phyloP scores from a whole-genome alignment of 2,888 invertebrate genomes.

The Galerucella nymphaeae region DNA sequence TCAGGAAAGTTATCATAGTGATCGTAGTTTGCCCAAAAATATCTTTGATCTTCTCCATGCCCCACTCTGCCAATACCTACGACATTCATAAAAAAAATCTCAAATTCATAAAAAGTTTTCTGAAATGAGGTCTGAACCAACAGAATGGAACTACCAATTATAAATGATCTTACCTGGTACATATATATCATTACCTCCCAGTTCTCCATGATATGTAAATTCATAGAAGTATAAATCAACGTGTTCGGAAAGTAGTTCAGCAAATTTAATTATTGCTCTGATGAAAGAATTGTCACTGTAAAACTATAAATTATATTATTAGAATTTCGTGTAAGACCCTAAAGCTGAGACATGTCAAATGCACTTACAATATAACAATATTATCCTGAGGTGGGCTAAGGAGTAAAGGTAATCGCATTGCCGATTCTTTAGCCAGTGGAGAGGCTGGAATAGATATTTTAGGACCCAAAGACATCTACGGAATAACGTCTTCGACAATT shows the following conservation, averaged over 20 bases:
- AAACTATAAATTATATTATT: conserved; percentile 35
- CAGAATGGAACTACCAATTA: not conserved
- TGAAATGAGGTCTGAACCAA: no score
- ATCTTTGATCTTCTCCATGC: conserved; percentile 40
- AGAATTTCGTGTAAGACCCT: not conserved
- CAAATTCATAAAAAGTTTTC: not conserved
- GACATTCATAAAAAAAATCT: not conserved
- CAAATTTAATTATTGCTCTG: conserved; percentile 41
- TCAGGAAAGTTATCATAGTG: conserved; percentile 21
- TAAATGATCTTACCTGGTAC: conserved; percentile 29
- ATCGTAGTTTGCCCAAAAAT: conserved; percentile 38
- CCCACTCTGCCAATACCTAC: conserved; percentile 39
- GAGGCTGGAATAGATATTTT: no score
- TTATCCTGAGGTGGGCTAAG: no score
- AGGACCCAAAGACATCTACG: no score
- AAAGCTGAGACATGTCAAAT: no score
- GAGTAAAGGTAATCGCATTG: no score
- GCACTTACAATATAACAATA: no score
- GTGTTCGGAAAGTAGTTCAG: conserved; percentile 40
- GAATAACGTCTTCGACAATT: no score
- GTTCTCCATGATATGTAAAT: conserved; percentile 41
- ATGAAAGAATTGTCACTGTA: conserved; percentile 43
- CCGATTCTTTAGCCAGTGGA: no score
- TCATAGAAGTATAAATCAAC: conserved; percentile 43
- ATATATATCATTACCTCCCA: conserved; percentile 27